Base-by-base conservation (phyloP, 2,888 invertebrate genomes). In the Nycteola revayana region DNA sequence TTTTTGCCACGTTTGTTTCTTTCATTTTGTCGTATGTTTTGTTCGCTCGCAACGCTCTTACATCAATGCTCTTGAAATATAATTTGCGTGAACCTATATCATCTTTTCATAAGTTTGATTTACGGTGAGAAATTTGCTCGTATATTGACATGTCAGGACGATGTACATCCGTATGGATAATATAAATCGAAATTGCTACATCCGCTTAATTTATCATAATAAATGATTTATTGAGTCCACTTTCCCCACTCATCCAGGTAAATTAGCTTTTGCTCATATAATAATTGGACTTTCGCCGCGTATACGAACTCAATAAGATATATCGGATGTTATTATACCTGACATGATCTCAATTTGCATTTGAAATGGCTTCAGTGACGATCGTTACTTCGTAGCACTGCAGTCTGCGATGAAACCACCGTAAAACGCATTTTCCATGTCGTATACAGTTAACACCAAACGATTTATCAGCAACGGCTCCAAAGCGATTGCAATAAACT, bases 231-330 rank as follows among this genome's bases (percentile, higher is more conserved):
- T 47, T 35, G 42, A 39, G 37, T 33, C 47, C 29, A 42, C 60
- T 59, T 55, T 55, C 43, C 20, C 42, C 43, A 47, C 40, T 42
- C 39, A 50, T 55, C 36, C 35, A 51, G 10, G 36, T 32, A 55
- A 48, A 55, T 55, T 50, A 35, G 33, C 39, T 32, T 42, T 55
- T 29, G 25, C 21, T 32, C 25, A 10, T 40, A 28, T n/a, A 14
- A 14, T 28, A 36, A 27, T 32, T 41, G 25, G 25, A 37, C 48
- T 55, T 55, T 51, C 48, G 32, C 40, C 29, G 14, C 14, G 5
- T 14, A 14, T 14, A 14, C 14, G 5, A 14, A 14, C 5, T 3
- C 2, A 14, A 5, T 14, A 3, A 14, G 5, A 14, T 14, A 14
- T 14, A 38, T 42, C 26, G 18, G 22, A 32, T 42, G 29, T 36